Evolutionary conservation across 2,888 invertebrate genomes (phyloP).

Genomic region (Noctua pronuba): DNA sequence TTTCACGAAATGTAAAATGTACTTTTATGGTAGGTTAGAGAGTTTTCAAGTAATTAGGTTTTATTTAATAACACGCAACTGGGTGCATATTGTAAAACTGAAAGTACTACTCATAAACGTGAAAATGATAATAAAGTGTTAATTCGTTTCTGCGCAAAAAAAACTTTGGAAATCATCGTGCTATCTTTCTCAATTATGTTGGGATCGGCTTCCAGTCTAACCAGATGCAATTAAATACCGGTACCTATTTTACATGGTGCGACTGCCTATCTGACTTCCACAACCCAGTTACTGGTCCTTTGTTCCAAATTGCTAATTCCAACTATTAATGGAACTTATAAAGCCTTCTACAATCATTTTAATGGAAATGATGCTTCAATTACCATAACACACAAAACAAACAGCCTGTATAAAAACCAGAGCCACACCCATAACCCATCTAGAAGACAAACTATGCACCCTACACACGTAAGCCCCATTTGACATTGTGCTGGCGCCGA

Average conservation of each 20-base stretch:
- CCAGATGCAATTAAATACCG: background rate
- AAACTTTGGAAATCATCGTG: background rate
- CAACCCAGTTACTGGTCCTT: background rate
- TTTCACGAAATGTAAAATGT: constrained; percentile 33
- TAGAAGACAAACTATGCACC: constrained; percentile 46
- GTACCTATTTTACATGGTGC: background rate
- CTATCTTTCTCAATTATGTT: background rate
- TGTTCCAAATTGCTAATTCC: too few species aligned
- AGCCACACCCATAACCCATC: constrained; percentile 13
- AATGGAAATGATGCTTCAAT: background rate
- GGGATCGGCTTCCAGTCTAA: background rate
- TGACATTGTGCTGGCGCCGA: constrained; percentile 45
- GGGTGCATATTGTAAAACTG: background rate
- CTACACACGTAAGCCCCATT: constrained; percentile 35
- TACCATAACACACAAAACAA: background rate
- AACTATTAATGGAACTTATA: background rate
- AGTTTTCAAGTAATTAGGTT: constrained; percentile 27
- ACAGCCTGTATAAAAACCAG: background rate
- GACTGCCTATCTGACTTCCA: background rate
- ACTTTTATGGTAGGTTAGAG: constrained; percentile 21
- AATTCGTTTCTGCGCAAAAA: too few species aligned
- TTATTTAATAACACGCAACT: constrained; percentile 1
- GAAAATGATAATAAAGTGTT: background rate
- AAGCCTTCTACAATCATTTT: background rate
- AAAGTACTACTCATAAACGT: background rate